phyloP scores from a whole-genome alignment of 2,797 vertebrate genomes.

The Tapirus indicus region DNA sequence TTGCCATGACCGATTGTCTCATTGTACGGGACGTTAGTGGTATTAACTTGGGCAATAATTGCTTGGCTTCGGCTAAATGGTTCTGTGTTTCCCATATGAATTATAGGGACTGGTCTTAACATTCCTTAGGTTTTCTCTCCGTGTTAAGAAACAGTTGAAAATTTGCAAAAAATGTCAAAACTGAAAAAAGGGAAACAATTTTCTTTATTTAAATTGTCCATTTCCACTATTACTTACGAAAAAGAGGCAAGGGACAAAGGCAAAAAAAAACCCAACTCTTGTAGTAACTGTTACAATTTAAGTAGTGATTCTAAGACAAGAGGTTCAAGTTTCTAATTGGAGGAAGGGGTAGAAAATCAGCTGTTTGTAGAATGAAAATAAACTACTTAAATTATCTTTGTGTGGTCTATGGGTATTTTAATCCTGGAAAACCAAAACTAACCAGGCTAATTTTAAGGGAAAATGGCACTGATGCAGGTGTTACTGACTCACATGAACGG shows the following conservation, averaged over 20 bases:
- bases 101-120: background rate
- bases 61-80: conserved; percentile 36
- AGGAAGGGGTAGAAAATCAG: conserved; percentile 54
- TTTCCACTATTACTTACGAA: background rate
- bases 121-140: conserved; percentile 9
- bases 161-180: background rate
- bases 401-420: conserved; percentile 1
- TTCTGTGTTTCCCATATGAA: conserved; percentile 22
- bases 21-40: conserved; percentile 20
- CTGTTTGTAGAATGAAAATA: conserved; percentile 40
- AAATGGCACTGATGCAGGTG: background rate
- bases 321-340: conserved; percentile 45
- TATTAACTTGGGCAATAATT: conserved; percentile 43
- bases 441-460: conserved; percentile 24
- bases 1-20: conserved; percentile 31
- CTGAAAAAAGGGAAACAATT: background rate
- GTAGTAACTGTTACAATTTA: conserved; percentile 39
- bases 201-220: background rate
- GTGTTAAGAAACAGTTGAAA: background rate
- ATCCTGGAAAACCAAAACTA: conserved; percentile 15
- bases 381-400: conserved; percentile 42
- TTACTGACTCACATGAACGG: background rate
- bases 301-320: conserved; percentile 28
- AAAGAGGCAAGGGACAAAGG: background rate
- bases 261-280: background rate